Evolutionary conservation across 2,113 vertebrate species (phyloP), one percentile per base, ranked within the genome.

Genomic region (Lophotis ruficrista): DNA sequence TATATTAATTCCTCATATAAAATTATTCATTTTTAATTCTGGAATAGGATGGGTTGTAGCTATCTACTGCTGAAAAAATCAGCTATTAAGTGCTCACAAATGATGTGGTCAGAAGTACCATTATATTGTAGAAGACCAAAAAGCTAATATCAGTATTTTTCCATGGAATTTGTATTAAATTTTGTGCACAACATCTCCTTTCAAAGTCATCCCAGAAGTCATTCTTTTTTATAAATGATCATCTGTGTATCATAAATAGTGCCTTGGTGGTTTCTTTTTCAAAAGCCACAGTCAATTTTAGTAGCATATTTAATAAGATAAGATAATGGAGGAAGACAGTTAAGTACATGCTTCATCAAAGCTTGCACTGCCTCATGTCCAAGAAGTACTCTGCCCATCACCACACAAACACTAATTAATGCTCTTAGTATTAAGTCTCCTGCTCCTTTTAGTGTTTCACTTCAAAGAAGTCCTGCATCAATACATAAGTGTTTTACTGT

Each of bases 231-330:
- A 71, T 61, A 70, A 89, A 89, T 53, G 1, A 87, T 66, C 35
- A 75, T 73, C 57, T 88, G 8, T 62, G 50, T 87, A 83, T 65
- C 38, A 77, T 45, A 83, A 93, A 61, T 48, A 95, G 85, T 77
- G 62, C 14, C 20, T 95, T 57, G 82, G 31, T 82, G 65, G 77
- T 65, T 70, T 92, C 25, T 83, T 93, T 65, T 85, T 80, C 61
- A 95, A 93, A 96, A 90, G 54, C 38, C 70, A 76, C 62, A 75
- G 69, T 31, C 57, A 95, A 89, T 91, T 96, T 95, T 83, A 94
- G 62, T 50, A 72, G 80, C 33, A 72, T 79, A 58, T 66, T 93
- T 69, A 90, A 60, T 91, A 64, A 95, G 64, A 71, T 83, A 50
- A 95, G 71, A 94, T 91, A 91, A 95, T 80, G 83, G 70, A 93